Conservation (phyloP, 2,113 vertebrate genomes). For the Oreochromis niloticus region DNA sequence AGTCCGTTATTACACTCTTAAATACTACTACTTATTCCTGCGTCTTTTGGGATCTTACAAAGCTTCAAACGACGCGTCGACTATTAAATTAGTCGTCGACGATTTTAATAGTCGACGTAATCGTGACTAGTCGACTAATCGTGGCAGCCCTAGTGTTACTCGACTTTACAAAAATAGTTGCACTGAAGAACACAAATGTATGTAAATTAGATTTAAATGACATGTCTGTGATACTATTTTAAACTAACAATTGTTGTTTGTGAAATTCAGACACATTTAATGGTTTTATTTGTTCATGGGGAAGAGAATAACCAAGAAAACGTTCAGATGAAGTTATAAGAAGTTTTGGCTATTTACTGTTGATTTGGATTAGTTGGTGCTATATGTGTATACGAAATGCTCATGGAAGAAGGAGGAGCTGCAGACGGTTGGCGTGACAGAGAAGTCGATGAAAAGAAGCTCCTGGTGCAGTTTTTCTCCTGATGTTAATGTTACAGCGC, state of each 20-base stretch:
- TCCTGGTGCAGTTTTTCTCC: not conserved
- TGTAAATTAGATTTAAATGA: fast-evolving
- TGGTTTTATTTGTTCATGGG: not conserved
- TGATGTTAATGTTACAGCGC: not conserved
- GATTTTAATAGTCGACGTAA: no score
- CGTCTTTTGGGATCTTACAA: no score
- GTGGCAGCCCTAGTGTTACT: no score
- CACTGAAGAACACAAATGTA: not conserved
- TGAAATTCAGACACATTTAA: not conserved
- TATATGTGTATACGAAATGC: not conserved
- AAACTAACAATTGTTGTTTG: not conserved
- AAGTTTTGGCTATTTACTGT: not conserved
- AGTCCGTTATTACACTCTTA: no score
- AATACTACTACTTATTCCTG: no score
- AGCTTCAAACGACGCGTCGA: no score
- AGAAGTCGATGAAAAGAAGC: not conserved
- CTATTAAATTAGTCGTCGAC: no score
- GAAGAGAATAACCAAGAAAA: not conserved
- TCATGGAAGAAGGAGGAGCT: not conserved
- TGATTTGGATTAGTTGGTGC: not conserved
- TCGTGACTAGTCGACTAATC: no score
- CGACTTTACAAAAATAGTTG: not conserved
- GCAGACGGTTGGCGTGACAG: not conserved
- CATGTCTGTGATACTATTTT: not conserved
- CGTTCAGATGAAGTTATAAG: not conserved